These are phyloP conservation scores for Squalus acanthias DNA, from an alignment of 2,797 vertebrate species.

Conservation along the genomic window DNA sequence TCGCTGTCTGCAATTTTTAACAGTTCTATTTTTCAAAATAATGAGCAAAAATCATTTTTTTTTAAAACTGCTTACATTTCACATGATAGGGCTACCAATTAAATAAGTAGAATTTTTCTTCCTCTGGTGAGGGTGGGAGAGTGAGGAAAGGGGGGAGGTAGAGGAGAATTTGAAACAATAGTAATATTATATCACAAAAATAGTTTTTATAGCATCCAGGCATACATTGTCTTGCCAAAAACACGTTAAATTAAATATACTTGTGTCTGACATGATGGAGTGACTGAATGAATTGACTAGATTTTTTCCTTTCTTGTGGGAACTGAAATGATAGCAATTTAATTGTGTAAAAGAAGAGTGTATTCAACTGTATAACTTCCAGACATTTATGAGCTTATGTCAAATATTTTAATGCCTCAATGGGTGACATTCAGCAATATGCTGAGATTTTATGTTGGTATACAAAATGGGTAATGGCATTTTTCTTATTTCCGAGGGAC, in stretches of 20 bases:
- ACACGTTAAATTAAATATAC: neutral
- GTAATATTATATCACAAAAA: neutral
- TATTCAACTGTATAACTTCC: constrained; percentile 19
- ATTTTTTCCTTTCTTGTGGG: constrained; percentile 1
- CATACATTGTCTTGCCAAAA: neutral
- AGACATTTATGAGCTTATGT: neutral
- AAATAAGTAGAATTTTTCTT: neutral
- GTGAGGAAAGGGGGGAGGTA: neutral
- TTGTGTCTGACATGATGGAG: neutral
- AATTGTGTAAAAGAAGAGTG: neutral
- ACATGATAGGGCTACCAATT: neutral
- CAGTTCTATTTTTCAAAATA: neutral
- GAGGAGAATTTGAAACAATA: neutral
- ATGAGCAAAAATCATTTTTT: neutral
- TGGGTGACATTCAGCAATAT: neutral
- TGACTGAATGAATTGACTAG: neutral
- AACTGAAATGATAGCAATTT: neutral
- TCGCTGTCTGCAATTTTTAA: neutral
- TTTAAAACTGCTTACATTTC: neutral
- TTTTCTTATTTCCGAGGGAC: too few species aligned
- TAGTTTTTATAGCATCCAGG: neutral
- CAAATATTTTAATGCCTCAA: constrained; percentile 9
- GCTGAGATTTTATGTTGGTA: neutral
- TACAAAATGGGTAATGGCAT: neutral
- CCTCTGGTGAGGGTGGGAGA: neutral